Evolutionary conservation across 2,113 vertebrate species (phyloP), one percentile per base, ranked within the genome.

Genomic region (Perccottus glenii): DNA sequence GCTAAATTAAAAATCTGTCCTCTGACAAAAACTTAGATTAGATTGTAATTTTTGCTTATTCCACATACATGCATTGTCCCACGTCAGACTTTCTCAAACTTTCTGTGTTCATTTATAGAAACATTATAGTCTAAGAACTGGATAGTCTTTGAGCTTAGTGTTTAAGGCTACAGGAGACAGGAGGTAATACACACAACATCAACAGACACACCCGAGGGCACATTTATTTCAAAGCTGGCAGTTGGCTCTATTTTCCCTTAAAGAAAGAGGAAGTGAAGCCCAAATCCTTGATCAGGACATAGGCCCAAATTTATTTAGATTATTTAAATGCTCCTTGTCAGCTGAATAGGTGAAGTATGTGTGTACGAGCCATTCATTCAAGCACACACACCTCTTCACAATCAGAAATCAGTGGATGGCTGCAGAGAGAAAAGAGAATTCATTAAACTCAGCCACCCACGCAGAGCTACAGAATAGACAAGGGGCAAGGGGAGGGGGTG

Each of bases 361-460:
- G 46, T 36, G 52, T 47, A 61, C 50, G 68, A 33, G 45, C 44
- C 59, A 65, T 59, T 59, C 42, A 65, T 5, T 27, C 55, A 61
- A 42, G 47, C 60, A 43, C 53, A 47, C 79, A 77, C 67, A 87
- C 82, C 85, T 87, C 86, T 87, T 85, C 77, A 84, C 87, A 88
- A 90, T 89, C 87, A 87, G 84, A 90, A 91, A 90, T 91, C 90
- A 90, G 83, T 7, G 87, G 74, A 78, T 77, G 81, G 78, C 80
- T 89, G 73, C 80, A 83, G 88, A 91, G 81, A 90, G 88, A 88
- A 89, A 88, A 90, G 89, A 90, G 87, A 90, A 91, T 90, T 88
- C 90, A 90, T 91, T 90, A 86, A 90, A 85, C 83, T 88, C 83
- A 88, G 88, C 90, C 87, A 89, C 88, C 90, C 87, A 91, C 86